Percentiles rank a stretch among this genome's conserved stretches.
Conservation (phyloP, 2,888 invertebrate species). For the Cantharis rufa region DNA sequence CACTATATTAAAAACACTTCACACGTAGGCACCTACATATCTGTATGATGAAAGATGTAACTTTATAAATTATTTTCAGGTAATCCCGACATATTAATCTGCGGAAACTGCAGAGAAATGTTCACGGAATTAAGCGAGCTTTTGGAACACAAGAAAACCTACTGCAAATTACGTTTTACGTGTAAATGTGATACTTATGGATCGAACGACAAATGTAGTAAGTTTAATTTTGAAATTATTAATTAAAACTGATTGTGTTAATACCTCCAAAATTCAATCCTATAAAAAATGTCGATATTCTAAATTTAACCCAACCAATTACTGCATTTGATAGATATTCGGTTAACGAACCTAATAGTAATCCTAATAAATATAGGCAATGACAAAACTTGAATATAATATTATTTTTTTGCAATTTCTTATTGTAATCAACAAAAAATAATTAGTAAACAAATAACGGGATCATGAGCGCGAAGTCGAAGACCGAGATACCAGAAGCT, state of each 20-base stretch:
- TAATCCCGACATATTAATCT: conserved; percentile 75
- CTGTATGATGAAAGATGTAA: neutral
- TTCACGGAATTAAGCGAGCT: conserved; percentile 72
- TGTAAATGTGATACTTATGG: conserved; percentile 66
- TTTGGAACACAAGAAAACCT: conserved; percentile 73
- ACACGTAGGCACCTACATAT: neutral
- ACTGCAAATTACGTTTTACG: conserved; percentile 72
- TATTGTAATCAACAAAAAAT: too few species aligned
- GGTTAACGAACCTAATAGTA: too few species aligned
- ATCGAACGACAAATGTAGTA: conserved; percentile 55
- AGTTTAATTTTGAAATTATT: conserved; percentile 41
- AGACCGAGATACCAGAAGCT: too few species aligned
- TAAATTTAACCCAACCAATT: too few species aligned
- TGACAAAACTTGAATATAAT: too few species aligned
- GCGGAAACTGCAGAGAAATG: conserved; percentile 75
- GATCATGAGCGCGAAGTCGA: too few species aligned
- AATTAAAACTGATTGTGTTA: neutral
- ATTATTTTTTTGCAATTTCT: too few species aligned
- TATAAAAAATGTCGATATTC: neutral
- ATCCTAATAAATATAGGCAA: too few species aligned
- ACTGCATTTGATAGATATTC: too few species aligned
- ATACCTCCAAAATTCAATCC: neutral
- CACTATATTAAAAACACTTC: neutral
- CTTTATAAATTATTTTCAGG: conserved; percentile 56
- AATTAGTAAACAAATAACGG: too few species aligned